Percentiles rank a stretch among this genome's conserved stretches.
These are phyloP conservation scores for Catamblyrhynchus diadema DNA, from an alignment of 2,797 vertebrate species.

Conservation along the genomic window DNA sequence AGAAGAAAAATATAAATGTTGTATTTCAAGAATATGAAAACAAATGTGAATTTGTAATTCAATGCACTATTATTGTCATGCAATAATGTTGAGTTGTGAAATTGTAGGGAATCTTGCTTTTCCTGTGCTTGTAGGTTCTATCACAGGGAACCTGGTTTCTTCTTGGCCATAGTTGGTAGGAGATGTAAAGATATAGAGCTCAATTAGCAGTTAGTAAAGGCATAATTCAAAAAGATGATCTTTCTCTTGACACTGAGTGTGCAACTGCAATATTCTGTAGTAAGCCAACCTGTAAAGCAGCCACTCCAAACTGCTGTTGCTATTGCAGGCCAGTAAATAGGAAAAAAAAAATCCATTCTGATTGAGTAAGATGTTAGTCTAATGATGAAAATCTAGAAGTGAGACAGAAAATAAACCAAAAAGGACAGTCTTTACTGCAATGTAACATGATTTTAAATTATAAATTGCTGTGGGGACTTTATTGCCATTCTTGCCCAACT, in stretches of 20 bases:
- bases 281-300: conserved; percentile 1
- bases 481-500: neutral
- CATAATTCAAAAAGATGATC: neutral
- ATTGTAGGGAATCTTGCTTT: neutral
- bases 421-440: neutral
- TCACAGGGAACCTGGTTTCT: neutral
- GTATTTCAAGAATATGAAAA: neutral
- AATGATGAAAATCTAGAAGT: neutral
- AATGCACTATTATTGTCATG: neutral
- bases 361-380: neutral
- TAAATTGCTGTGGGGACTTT: neutral
- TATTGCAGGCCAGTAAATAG: neutral
- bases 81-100: neutral
- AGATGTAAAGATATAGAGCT: neutral
- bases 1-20: neutral
- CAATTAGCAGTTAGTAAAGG: neutral
- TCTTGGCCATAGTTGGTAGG: neutral
- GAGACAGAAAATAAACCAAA: neutral
- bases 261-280: conserved; percentile 14
- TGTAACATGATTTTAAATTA: neutral
- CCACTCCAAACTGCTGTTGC: neutral
- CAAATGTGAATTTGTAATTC: neutral
- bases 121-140: rapidly evolving
- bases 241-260: neutral
- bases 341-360: conserved; percentile 15